Evolutionary conservation across 2,797 vertebrate species (phyloP), one percentile per base, ranked within the genome.

Genomic region (Spinibarbus caldwelli): DNA sequence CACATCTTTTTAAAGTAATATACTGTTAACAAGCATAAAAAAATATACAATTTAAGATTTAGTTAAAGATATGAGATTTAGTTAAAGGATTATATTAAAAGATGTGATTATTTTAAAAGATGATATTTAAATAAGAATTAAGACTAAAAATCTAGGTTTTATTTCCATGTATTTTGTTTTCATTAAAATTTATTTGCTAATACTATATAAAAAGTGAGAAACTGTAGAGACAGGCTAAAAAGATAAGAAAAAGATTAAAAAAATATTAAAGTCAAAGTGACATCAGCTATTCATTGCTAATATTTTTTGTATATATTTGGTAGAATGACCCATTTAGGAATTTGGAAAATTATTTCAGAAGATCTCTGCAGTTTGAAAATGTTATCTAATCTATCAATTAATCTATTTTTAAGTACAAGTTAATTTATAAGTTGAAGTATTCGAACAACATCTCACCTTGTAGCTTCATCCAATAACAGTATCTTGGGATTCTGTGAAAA

Each of bases 391-490:
- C n/a, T n/a, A n/a, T n/a, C n/a, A 8, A 5, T 36, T 14, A 6
- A 7, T 31, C 64, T 47, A 31, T 21, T 79, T 79, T 45, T 9
- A 19, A 41, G 14, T 3, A 23, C 29, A 34, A 26, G 34, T 82
- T 11, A 4, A 26, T 41, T 64, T 31, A 23, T 17, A 52, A 36
- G 19, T 54, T 70, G 0, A 49, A 78, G 47, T 59, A 59, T 36
- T 77, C n/a, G 83, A 62, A 57, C 4, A 76, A 15, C 67, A 41
- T 86, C 91, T 96, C 89, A 99, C 98, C 98, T 99, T 84, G 98
- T 99, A 72, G 98, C 98, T 93, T 99, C 98, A 90, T 99, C 98
- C 84, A 99, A 94, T 66, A 99, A 95, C 86, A 99, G 95, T 92
- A 99, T 99, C 92, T 95, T 98, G 8, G 98, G 98, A 92, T 99